Base-by-base conservation (phyloP, 2,113 vertebrate genomes). In the Hystrix brachyura region DNA sequence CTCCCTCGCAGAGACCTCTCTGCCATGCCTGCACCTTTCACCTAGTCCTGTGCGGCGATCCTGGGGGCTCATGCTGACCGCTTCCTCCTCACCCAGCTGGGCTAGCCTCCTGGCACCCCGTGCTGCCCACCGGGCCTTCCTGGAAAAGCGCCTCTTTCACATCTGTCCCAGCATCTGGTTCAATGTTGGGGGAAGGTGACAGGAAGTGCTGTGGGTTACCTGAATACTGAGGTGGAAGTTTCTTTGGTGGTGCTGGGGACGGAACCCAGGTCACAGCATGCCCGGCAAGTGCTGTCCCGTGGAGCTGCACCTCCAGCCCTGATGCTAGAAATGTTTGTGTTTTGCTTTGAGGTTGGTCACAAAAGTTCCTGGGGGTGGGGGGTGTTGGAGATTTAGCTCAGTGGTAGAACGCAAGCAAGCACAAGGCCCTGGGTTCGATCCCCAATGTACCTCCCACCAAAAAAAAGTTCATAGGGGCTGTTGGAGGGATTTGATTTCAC, bases 281-380 rank as follows among this genome's bases (percentile, higher is more conserved):
- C 3, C 53, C 14, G n/a, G 27, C 48, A 76, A 90, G 29, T 23
- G 7, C 6, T 57, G 48, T 65, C 62, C n/a, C 57, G 46, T 34
- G 13, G 29, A 67, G 18, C 2, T 64, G 15, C 12, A 81, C 10
- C 67, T 51, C 9, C 29, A 48, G n/a, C 1, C 38, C 15, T 60
- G 5, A 5, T 57, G 74, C 19, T 71, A 29, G 51, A 71, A 71
- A 38, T 27, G 60, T 65, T 18, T 27, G 64, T 48, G 48, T 38
- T 93, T 76, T 87, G 74, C 51, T 91, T 95, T 80, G 72, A 79
- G 34, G 6, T 72, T 95, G 93, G 62, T 80, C 23, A 72, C 8
- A 82, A 81, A 53, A 62, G 83, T 89, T 59, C 27, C 92, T 38
- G 38, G 38, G 38, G 38, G 38, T 38, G 38, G 38, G 38, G 38